These are phyloP conservation scores for Hyperoplus lanceolatus DNA, from an alignment of 2,797 vertebrate genomes.

Conservation along the genomic window DNA sequence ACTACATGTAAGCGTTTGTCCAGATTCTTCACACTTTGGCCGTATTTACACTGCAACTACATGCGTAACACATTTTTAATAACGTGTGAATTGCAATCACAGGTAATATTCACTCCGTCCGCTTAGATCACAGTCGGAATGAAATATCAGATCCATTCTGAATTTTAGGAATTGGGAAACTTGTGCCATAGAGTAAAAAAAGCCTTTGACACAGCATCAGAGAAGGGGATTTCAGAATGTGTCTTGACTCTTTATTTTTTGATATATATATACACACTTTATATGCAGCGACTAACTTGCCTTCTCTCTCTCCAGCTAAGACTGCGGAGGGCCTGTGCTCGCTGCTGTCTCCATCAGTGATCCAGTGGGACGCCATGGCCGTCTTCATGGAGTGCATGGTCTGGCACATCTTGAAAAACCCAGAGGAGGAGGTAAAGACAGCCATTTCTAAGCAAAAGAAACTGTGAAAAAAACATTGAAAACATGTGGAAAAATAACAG, in stretches of 20 bases:
- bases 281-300: background rate
- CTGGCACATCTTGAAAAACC: constrained; percentile 89
- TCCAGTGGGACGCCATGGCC: constrained; percentile 98
- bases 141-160: no score
- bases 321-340: constrained; percentile 90
- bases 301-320: constrained; percentile 76
- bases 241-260: background rate
- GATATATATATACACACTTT: background rate
- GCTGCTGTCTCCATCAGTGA: constrained; percentile 90
- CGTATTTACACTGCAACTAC: no score
- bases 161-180: no score
- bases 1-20: constrained; percentile 85
- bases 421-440: constrained; percentile 91
- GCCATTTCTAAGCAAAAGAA: background rate
- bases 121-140: no score
- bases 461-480: background rate
- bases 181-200: no score
- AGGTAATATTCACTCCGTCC: no score
- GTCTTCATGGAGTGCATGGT: constrained; percentile 93
- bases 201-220: background rate
- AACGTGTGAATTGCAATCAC: no score
- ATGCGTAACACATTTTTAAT: no score
- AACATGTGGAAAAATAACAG: background rate
- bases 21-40: background rate
- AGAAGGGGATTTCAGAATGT: background rate